Evolutionary conservation across 2,888 invertebrate genomes (phyloP).

Genomic region (Xylota segnis): DNA sequence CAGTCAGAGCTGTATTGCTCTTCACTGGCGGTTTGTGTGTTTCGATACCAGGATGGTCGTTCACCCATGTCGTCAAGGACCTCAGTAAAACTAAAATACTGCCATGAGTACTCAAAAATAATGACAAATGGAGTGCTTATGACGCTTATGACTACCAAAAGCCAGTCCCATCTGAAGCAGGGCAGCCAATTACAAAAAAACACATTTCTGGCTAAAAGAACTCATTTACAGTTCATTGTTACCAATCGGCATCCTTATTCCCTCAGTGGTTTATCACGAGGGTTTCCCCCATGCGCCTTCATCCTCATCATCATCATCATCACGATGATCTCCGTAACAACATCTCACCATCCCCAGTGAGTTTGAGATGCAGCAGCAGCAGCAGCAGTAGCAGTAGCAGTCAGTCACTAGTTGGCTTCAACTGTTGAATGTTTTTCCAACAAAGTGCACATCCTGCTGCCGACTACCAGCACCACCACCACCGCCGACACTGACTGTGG

Average conservation of each 20-base stretch:
- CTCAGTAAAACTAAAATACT: no score
- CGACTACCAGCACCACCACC: no score
- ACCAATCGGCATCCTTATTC: constrained; percentile 62
- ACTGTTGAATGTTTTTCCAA: constrained; percentile 76
- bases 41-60: no score
- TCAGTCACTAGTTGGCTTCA: constrained; percentile 71
- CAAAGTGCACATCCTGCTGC: constrained; percentile 75
- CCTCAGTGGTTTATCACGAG: constrained; percentile 35
- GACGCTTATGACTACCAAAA: neutral
- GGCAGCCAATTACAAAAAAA: constrained; percentile 42
- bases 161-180: neutral
- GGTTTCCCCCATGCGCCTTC: constrained; percentile 29
- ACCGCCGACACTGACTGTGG: constrained; percentile 46
- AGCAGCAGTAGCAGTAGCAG: constrained; percentile 44
- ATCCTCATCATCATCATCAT: constrained; percentile 46
- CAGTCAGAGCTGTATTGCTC: no score
- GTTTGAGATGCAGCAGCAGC: constrained; percentile 43
- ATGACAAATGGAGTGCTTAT: neutral
- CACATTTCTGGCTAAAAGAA: constrained; percentile 27
- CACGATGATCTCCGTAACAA: constrained; percentile 2
- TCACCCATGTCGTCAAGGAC: no score
- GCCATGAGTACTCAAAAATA: no score
- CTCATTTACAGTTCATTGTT: constrained; percentile 68
- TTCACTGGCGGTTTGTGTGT: no score
- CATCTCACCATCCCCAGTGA: neutral